These are phyloP conservation scores for Pocillopora grandis DNA, from an alignment of 92 coral and sea anemone genomes.

Conservation along the genomic window DNA sequence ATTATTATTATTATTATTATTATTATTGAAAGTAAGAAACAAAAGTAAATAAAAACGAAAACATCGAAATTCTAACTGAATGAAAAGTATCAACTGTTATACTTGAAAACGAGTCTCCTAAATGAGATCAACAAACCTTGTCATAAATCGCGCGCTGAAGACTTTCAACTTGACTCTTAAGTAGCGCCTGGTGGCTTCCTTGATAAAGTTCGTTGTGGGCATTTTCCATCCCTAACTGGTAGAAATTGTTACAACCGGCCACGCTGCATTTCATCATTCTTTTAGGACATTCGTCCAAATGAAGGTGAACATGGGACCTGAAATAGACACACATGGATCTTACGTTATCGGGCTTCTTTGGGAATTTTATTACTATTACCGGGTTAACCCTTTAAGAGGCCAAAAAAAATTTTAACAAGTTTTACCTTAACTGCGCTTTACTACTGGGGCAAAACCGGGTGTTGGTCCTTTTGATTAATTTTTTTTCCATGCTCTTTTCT, in stretches of 20 bases:
- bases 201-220: not conserved
- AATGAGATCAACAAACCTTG: not conserved
- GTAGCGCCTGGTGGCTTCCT: slow-evolving; percentile 1
- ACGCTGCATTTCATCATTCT: not conserved
- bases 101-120: too few species aligned
- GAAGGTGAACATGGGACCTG: slow-evolving; percentile 18
- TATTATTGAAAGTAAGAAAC: too few species aligned
- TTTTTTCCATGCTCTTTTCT: not conserved
- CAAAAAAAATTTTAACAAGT: not conserved
- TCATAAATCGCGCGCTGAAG: not conserved
- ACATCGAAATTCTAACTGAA: too few species aligned
- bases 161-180: not conserved
- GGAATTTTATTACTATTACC: not conserved
- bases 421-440: not conserved
- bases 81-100: too few species aligned
- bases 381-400: not conserved
- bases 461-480: not conserved
- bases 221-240: not conserved
- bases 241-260: too few species aligned
- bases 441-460: not conserved
- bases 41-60: too few species aligned
- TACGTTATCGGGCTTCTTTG: not conserved
- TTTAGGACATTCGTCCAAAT: not conserved
- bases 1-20: too few species aligned
- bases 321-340: slow-evolving; percentile 11